Evolutionary conservation across 2,888 invertebrate genomes (phyloP), one percentile per base, ranked within the genome.

Genomic region (Aproaerema taeniolella): DNA sequence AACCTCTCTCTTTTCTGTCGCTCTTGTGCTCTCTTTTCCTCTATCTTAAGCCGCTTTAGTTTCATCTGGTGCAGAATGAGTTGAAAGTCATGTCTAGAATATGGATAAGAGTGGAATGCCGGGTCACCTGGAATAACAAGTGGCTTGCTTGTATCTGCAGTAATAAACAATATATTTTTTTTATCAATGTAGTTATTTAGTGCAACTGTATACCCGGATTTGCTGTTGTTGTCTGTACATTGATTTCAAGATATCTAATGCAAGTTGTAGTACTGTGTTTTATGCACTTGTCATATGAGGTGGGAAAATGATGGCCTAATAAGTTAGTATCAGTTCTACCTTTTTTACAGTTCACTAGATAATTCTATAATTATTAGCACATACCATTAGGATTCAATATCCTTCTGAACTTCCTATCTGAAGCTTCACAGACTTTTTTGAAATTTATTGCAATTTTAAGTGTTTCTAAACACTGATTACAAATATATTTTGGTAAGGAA

Each of bases 11-110:
- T 72, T 42, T 56, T 74, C 45, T 73, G 67, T 13, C 67, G 55
- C 43, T 65, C 61, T 40, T 54, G 65, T 24, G 73, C 71, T 39
- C 52, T 61, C 31, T 66, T 59, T 41, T 79, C 72, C 46, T 79
- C 81, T 16, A 61, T 52, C 41, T 71, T 75, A 46, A 75, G 53
- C 36, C 78, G 59, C 43, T 74, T 78, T 25, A 71, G 50, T 49
- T 81, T 85, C 65, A 86, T 81, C 46, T 83, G 67, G 52, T 83
- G 76, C 38, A 86, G 49, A 42, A 86, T 83, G 31, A 79, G 48
- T 57, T 85, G 80, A 49, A 86, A 86, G 41, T 86, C 83, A 59
- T 80, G 83, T 56, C 81, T 86, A 14, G 86, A 86, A 59, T 86
- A 83, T 53, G 86, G 86, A 54, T 85, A 86, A 28, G 75, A 73